Evolutionary conservation across 2,888 invertebrate genomes (phyloP), one percentile per base, ranked within the genome.

Genomic region (Aphodius sticticus): DNA sequence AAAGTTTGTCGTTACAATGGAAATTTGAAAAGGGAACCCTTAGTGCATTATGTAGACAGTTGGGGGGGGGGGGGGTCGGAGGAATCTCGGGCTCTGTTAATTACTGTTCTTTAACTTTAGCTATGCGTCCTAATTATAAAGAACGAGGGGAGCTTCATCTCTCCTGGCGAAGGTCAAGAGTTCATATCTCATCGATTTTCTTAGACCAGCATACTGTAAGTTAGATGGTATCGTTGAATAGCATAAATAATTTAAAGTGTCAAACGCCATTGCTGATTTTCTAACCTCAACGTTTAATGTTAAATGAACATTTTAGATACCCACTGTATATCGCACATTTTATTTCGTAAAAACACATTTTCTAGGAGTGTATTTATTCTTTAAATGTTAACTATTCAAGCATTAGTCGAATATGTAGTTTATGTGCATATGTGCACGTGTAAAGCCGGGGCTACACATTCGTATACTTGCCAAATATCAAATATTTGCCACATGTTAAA

Each of bases 161-260:
- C 53, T 53, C 53, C 12, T 12, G 53, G 53, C 1, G 53, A 79
- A 79, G 79, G 79, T 79, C 79, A 79, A 76, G 71, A 79, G 79
- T 77, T 79, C 79, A 71, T 53, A 69, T 70, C 35, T 69, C 71
- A 79, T 79, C 26, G 79, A 79, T 79, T 76, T 71, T 35, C 26
- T 69, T 70, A 16, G 12, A 37, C 37, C 16, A 26, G 35, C 6
- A 74, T 4, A 16, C 37, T 26, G 53, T 53, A 53, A 53, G 9
- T 26, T 26, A 26, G 14, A n/a, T 70, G 38, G 37, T 9, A 37
- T 16, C 37, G 15, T 26, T 70, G 16, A 77, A 77, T 70, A 82
- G 83, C 77, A 53, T 53, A 53, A 53, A 53, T 53, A 53, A 53
- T 53, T 53, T 7, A 53, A 53, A 53, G 53, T 53, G 2, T 0